Conservation (phyloP, 2,888 invertebrate genomes). For the Argyresthia goedartella region DNA sequence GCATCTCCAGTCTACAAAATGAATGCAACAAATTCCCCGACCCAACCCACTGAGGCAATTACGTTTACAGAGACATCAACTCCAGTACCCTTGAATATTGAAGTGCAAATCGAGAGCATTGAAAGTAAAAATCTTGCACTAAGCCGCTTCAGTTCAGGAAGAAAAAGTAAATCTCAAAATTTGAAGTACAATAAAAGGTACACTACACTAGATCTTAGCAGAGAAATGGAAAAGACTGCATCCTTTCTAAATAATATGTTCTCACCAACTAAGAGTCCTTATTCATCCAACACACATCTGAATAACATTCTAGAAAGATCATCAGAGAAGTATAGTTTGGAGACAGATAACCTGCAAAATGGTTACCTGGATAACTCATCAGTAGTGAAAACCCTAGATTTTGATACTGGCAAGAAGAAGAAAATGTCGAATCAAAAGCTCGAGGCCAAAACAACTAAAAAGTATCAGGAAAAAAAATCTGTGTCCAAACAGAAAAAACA, state of each 20-base stretch:
- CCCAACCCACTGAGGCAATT: constrained; percentile 11
- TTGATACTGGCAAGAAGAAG: constrained; percentile 43
- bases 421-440: constrained; percentile 18
- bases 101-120: constrained; percentile 46
- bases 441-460: no score
- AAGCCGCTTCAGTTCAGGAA: constrained; percentile 40
- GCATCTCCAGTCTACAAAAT: constrained; percentile 46
- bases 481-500: no score
- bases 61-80: background rate
- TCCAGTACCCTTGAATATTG: constrained; percentile 22
- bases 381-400: constrained; percentile 55
- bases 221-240: constrained; percentile 30
- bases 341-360: constrained; percentile 20
- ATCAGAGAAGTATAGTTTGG: constrained; percentile 31
- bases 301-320: constrained; percentile 35
- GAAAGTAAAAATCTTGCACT: constrained; percentile 46
- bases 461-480: no score
- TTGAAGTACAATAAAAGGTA: constrained; percentile 48
- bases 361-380: constrained; percentile 28
- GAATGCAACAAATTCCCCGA: constrained; percentile 54
- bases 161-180: constrained; percentile 26
- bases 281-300: constrained; percentile 22
- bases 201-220: constrained; percentile 43
- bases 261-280: constrained; percentile 34
- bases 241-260: constrained; percentile 47